Evolutionary conservation across 2,888 invertebrate species (phyloP).

Genomic region (Sinhomidia bicolor): DNA sequence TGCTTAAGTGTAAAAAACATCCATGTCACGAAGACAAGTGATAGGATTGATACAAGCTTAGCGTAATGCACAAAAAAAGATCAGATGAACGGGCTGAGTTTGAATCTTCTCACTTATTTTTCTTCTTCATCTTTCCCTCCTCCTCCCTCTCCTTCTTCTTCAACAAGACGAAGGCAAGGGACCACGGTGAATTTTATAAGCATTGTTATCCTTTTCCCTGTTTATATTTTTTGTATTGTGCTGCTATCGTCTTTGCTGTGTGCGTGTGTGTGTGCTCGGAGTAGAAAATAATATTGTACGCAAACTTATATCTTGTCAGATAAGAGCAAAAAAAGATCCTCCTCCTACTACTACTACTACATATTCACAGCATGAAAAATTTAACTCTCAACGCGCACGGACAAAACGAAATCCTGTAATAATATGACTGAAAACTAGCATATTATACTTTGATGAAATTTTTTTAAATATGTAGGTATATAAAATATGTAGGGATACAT

Average conservation of each 20-base stretch:
- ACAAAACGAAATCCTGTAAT: neutral
- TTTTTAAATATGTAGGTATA: neutral
- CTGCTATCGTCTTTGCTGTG: neutral
- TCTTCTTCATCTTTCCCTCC: no score
- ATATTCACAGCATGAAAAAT: slow-evolving; percentile 32
- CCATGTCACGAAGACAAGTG: slow-evolving; percentile 67
- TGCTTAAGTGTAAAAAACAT: slow-evolving; percentile 39
- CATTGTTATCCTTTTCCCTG: slow-evolving; percentile 26
- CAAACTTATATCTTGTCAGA: neutral
- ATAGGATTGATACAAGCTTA: slow-evolving; percentile 57
- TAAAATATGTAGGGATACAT: neutral
- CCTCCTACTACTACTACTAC: neutral
- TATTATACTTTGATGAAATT: neutral
- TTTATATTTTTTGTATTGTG: neutral
- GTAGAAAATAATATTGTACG: slow-evolving; percentile 3
- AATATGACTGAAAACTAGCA: neutral
- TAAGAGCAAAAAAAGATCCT: neutral
- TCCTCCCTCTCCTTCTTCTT: no score
- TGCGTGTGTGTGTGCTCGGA: neutral
- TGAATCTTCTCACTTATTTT: slow-evolving; percentile 12
- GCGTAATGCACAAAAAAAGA: slow-evolving; percentile 39
- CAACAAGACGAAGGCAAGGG: no score
- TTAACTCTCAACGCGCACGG: neutral
- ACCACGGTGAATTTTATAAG: neutral
- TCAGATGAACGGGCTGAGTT: slow-evolving; percentile 34